Evolutionary conservation across 2,888 invertebrate species (phyloP).

Genomic region (Drymonia ruficornis): DNA sequence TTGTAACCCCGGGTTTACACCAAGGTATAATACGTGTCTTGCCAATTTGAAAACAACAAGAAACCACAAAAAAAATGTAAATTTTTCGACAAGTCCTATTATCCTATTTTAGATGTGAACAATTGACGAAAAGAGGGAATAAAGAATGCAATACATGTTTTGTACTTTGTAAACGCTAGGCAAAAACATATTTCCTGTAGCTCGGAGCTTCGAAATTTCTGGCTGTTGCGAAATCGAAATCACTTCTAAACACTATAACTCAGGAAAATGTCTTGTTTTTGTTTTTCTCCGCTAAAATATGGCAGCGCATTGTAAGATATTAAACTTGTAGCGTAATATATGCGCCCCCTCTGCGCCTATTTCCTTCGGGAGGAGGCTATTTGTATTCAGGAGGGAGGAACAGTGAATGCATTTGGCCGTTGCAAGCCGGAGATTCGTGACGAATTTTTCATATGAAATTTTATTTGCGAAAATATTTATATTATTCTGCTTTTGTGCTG

Average conservation of each 20-base stretch:
- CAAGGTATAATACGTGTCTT: too few species aligned
- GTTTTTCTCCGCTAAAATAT: conserved; percentile 40
- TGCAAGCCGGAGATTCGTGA: conserved; percentile 53
- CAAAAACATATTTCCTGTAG: too few species aligned
- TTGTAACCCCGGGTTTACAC: too few species aligned
- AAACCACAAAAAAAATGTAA: too few species aligned
- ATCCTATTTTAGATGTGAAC: too few species aligned
- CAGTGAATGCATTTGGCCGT: conserved; percentile 61
- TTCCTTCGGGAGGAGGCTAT: conserved; percentile 54
- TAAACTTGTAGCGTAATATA: conserved; percentile 62
- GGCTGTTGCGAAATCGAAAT: too few species aligned
- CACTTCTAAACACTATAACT: not conserved
- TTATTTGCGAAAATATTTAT: conserved; percentile 45
- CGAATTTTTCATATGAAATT: conserved; percentile 56
- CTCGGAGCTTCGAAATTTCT: too few species aligned
- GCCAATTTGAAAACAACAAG: too few species aligned
- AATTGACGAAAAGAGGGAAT: too few species aligned
- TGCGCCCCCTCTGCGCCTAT: conserved; percentile 55
- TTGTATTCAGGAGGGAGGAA: conserved; percentile 67
- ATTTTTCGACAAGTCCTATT: too few species aligned
- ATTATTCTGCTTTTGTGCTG: conserved; percentile 31
- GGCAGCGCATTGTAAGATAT: conserved; percentile 60
- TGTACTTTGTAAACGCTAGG: too few species aligned
- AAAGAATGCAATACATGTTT: too few species aligned
- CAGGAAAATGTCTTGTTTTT: conserved; percentile 22